These are phyloP conservation scores for Chironomus tepperi DNA, from an alignment of 1,140 invertebrate genomes.

Conservation along the genomic window DNA sequence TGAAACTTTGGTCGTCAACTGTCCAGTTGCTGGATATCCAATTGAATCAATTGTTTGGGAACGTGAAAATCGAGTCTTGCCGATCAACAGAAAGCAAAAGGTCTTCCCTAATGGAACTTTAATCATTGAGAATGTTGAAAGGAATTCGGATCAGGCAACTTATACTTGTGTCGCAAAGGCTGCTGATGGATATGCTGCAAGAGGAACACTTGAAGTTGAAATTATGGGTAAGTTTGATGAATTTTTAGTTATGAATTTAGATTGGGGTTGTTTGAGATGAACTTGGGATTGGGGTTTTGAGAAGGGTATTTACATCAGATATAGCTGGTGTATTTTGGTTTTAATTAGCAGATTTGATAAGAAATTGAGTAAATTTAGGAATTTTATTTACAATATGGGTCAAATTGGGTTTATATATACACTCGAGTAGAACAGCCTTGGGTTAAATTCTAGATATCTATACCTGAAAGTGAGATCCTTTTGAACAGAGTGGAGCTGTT, in stretches of 20 bases:
- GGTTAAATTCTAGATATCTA: no score
- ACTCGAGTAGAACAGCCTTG: no score
- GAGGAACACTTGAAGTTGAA: slow-evolving; percentile 81
- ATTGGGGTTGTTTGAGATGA: neutral
- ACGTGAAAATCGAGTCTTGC: slow-evolving; percentile 61
- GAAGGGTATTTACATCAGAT: no score
- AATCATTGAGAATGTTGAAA: slow-evolving; percentile 87
- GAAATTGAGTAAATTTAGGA: no score
- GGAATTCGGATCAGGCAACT: slow-evolving; percentile 82
- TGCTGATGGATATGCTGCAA: slow-evolving; percentile 77
- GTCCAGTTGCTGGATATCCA: slow-evolving; percentile 89
- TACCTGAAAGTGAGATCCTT: no score
- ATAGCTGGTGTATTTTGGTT: no score
- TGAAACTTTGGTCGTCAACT: slow-evolving; percentile 77
- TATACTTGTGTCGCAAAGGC: slow-evolving; percentile 92
- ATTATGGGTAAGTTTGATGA: slow-evolving; percentile 79
- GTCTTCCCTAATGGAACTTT: slow-evolving; percentile 90
- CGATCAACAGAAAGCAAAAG: slow-evolving; percentile 91
- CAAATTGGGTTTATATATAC: no score
- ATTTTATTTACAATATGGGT: no score
- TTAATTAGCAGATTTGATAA: no score
- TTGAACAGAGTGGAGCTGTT: no score
- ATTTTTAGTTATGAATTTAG: neutral
- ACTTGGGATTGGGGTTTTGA: no score
- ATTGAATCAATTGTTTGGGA: slow-evolving; percentile 92